A percentile compares a stretch with the other conserved stretches of the same genome.
phyloP scores from a whole-genome alignment of 2,113 vertebrate species.

The Probosciger aterrimus region DNA sequence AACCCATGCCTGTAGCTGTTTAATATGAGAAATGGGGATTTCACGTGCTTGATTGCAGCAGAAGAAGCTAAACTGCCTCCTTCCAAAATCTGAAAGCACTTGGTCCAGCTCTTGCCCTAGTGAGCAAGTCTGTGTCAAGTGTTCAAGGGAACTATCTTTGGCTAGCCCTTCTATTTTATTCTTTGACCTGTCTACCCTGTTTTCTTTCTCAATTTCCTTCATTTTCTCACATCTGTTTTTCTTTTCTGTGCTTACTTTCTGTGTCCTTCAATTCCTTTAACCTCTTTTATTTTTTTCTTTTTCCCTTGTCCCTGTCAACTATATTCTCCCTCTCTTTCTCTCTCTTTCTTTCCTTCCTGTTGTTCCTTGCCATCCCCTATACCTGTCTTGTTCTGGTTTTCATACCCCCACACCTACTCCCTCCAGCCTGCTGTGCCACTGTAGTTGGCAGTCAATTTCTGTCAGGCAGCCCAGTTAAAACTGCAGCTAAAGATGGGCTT shows the following conservation, averaged over 20 bases:
- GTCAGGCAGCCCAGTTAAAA: neutral
- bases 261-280: neutral
- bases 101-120: neutral
- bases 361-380: neutral
- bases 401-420: neutral
- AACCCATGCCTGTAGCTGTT: neutral
- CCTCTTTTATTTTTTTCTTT: neutral
- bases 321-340: neutral
- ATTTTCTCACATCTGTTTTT: conserved; percentile 5
- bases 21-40: neutral
- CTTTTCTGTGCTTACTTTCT: neutral
- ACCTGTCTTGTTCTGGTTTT: conserved; percentile 6
- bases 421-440: neutral
- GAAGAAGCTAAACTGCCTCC: neutral
- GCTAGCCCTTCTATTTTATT: neutral
- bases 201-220: neutral
- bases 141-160: neutral
- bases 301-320: neutral
- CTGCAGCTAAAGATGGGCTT: neutral
- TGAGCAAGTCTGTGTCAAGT: neutral
- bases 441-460: neutral
- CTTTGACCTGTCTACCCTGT: neutral
- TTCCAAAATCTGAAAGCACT: neutral
- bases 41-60: neutral
- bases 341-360: neutral